These are phyloP conservation scores for Phanerotoma sp. DNA, from an alignment of 2,888 invertebrate genomes.

Conservation along the genomic window DNA sequence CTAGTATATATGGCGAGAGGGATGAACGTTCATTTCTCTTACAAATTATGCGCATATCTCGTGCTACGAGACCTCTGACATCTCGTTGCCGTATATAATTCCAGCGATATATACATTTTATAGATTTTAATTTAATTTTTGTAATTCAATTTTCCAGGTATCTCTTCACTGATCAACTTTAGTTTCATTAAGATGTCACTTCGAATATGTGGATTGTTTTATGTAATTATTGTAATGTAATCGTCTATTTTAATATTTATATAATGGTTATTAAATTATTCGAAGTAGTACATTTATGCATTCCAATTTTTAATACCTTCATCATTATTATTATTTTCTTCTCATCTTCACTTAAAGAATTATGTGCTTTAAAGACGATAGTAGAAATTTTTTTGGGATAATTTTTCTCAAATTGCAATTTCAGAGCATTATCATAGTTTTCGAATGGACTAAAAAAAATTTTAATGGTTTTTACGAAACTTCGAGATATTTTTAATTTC, in stretches of 20 bases:
- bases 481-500: too few species aligned
- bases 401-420: too few species aligned
- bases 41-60: constrained; percentile 19
- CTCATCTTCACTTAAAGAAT: too few species aligned
- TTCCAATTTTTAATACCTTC: too few species aligned
- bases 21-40: neutral
- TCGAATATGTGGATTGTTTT: neutral
- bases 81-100: neutral
- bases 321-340: too few species aligned
- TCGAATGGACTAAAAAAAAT: too few species aligned
- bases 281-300: neutral
- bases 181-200: constrained; percentile 1
- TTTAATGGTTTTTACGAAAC: too few species aligned
- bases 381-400: neutral
- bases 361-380: too few species aligned
- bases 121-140: constrained; percentile 3
- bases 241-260: neutral
- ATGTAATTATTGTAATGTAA: neutral
- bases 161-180: constrained; percentile 9
- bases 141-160: constrained; percentile 6
- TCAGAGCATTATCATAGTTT: too few species aligned
- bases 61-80: neutral
- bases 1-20: neutral
- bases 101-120: neutral
- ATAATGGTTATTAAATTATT: neutral